phyloP scores from a whole-genome alignment of 2,797 vertebrate genomes.

The Carduelis carduelis region DNA sequence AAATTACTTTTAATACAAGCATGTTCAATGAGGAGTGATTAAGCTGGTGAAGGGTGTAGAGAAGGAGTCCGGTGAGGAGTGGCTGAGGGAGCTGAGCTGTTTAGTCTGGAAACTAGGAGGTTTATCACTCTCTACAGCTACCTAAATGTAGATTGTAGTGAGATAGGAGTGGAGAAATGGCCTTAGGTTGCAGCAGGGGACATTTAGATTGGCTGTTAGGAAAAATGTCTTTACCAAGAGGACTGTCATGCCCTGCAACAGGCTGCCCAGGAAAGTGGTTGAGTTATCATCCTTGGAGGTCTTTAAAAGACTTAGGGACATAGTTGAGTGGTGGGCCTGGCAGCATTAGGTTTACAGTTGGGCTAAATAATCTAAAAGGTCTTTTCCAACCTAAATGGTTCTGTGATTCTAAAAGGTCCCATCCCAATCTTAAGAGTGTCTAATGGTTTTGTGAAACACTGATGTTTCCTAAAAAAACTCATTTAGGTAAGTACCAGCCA shows the following conservation, averaged over 20 bases:
- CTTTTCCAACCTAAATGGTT: neutral
- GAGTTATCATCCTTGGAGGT: neutral
- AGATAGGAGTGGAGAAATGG: fast-evolving
- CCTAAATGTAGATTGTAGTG: neutral
- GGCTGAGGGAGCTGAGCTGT: neutral
- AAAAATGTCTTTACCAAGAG: neutral
- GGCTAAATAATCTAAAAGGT: neutral
- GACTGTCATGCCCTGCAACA: neutral
- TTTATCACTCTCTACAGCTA: neutral
- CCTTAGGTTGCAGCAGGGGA: neutral
- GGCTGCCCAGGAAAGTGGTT: neutral
- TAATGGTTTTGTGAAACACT: neutral
- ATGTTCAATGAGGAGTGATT: neutral
- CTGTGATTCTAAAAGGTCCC: neutral
- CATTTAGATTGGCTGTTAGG: neutral
- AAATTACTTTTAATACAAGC: neutral
- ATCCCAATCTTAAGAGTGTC: neutral
- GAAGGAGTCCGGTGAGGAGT: neutral
- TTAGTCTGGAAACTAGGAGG: neutral
- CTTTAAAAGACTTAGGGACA: neutral
- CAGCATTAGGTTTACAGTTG: neutral
- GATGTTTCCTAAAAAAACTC: neutral
- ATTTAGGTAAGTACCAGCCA: neutral
- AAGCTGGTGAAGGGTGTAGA: neutral
- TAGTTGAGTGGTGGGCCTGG: neutral